phyloP scores from a whole-genome alignment of 2,797 vertebrate species.

The Crax fasciolata region DNA sequence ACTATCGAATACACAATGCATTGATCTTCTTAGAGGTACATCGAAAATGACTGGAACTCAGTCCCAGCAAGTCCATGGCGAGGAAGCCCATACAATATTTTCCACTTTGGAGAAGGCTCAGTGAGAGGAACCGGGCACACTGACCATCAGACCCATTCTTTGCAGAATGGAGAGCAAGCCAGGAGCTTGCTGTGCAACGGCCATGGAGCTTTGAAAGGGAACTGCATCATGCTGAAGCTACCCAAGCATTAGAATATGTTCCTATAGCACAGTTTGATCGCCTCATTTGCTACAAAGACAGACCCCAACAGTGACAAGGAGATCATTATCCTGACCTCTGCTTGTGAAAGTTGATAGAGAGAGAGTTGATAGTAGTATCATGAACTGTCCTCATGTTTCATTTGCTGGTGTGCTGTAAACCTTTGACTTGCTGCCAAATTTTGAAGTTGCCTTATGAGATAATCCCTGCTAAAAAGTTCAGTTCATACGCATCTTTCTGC shows the following conservation, averaged over 20 bases:
- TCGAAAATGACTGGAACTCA: neutral
- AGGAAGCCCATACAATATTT: neutral
- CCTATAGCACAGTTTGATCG: neutral
- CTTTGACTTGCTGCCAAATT: constrained; percentile 35
- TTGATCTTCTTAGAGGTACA: neutral
- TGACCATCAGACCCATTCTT: neutral
- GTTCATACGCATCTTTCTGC: constrained; percentile 29
- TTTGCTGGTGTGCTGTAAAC: constrained; percentile 27
- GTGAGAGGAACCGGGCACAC: neutral
- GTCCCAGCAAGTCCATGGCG: neutral
- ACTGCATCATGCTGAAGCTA: neutral
- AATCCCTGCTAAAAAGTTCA: constrained; percentile 28
- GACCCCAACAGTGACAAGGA: constrained; percentile 24
- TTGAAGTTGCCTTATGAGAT: constrained; percentile 16
- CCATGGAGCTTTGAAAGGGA: neutral
- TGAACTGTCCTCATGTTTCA: constrained; percentile 23
- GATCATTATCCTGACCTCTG: neutral
- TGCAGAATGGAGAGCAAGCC: neutral
- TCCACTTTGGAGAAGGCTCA: neutral
- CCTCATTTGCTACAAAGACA: neutral
- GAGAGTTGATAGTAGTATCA: neutral
- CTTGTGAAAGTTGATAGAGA: neutral
- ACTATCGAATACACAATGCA: neutral
- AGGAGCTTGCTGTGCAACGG: neutral
- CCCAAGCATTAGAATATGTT: neutral